A percentile compares a stretch with the other conserved stretches of the same genome.
These are phyloP conservation scores for Odontomachus brunneus DNA, from an alignment of 1,140 invertebrate genomes.

Conservation along the genomic window DNA sequence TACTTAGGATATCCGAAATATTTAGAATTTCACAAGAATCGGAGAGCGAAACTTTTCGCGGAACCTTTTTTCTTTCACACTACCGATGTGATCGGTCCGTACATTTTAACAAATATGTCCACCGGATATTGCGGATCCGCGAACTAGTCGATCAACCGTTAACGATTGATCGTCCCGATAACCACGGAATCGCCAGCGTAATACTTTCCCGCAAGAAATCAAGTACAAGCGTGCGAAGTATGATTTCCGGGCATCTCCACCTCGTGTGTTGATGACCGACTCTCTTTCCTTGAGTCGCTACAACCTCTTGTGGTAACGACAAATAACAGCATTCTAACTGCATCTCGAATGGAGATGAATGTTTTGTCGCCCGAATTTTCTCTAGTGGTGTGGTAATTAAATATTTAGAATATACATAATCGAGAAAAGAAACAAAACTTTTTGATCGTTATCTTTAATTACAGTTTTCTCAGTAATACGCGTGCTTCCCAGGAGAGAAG, in stretches of 20 bases:
- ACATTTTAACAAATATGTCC: constrained; percentile 14
- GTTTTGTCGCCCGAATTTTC: constrained; percentile 4
- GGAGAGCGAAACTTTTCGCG: too few species aligned
- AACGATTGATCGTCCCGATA: constrained; percentile 49
- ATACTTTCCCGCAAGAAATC: constrained; percentile 52
- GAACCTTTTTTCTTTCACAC: too few species aligned
- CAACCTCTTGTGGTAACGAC: constrained; percentile 13
- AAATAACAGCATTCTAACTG: neutral
- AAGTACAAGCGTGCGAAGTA: constrained; percentile 56
- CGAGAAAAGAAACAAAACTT: neutral
- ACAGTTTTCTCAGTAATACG: neutral
- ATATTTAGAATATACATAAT: neutral
- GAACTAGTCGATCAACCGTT: constrained; percentile 33
- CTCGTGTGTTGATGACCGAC: constrained; percentile 49
- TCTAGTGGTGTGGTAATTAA: neutral
- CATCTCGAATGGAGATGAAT: constrained; percentile 11
- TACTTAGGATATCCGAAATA: too few species aligned
- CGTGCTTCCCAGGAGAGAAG: too few species aligned
- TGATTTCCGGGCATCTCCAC: constrained; percentile 43
- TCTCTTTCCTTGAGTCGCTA: constrained; percentile 43
- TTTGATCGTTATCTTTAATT: neutral
- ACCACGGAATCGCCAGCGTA: constrained; percentile 37
- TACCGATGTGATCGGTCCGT: neutral
- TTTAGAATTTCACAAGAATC: too few species aligned
- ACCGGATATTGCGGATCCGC: constrained; percentile 27